Evolutionary conservation across 2,888 invertebrate species (phyloP).

Genomic region (Theristus sp.): DNA sequence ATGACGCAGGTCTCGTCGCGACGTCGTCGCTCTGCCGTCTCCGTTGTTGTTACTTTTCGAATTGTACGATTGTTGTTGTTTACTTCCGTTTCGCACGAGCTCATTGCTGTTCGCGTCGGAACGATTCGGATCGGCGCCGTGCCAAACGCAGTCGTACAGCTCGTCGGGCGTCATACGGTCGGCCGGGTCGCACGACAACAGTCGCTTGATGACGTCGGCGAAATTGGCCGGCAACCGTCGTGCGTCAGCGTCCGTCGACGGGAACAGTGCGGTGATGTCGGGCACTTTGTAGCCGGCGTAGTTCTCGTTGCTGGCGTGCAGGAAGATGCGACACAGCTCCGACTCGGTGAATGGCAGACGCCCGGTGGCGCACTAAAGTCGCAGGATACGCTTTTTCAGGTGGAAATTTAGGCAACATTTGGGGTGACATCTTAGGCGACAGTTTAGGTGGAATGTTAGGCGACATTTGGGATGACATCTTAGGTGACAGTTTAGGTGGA

Average conservation of each 20-base stretch:
- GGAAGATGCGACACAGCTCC: constrained; percentile 22
- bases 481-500: too few relatives aligned
- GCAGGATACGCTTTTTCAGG: not conserved
- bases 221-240: not conserved
- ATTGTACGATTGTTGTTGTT: not conserved
- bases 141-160: too few relatives aligned
- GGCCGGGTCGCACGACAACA: not conserved
- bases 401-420: too few relatives aligned
- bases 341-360: constrained; percentile 25
- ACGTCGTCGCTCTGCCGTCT: too few relatives aligned
- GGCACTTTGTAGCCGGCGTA: constrained; percentile 26
- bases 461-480: too few relatives aligned
- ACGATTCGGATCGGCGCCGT: not conserved
- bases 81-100: not conserved
- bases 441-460: too few relatives aligned
- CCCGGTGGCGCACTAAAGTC: constrained; percentile 18
- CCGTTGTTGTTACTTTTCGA: not conserved
- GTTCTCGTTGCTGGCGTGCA: constrained; percentile 21
- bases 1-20: too few relatives aligned
- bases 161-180: not conserved
- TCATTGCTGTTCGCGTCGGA: not conserved
- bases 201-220: not conserved
- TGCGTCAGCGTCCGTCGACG: not conserved
- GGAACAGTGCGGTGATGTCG: too few relatives aligned
- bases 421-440: too few relatives aligned